Percentiles rank a stretch among this genome's conserved stretches.
Conservation (phyloP, 2,888 invertebrate species). For the Cremastinae sp. region DNA sequence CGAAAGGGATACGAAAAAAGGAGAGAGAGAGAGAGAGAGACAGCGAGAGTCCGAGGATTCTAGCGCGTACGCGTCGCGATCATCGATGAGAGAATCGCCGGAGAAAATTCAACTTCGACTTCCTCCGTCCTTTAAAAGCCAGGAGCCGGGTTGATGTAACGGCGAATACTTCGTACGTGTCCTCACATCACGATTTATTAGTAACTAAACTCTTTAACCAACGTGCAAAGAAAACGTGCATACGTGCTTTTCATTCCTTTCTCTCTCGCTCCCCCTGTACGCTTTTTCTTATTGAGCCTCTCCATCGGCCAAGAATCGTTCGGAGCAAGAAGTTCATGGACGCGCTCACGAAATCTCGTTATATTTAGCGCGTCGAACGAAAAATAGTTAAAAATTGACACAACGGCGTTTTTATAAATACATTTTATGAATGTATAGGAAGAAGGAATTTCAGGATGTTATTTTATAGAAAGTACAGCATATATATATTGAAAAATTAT, state of each 20-base stretch:
- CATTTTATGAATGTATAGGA: no score
- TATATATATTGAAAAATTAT: no score
- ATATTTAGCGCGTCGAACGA: not conserved
- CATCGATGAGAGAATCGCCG: conserved; percentile 2
- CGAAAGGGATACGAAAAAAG: not conserved
- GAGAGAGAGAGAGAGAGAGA: not conserved
- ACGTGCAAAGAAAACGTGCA: conserved; percentile 12
- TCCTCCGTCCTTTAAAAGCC: conserved; percentile 30
- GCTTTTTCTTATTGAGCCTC: conserved; percentile 1
- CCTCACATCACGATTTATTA: conserved; percentile 54
- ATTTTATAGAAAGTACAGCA: no score
- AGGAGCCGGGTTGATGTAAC: not conserved
- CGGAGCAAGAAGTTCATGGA: no score
- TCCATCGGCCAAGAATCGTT: not conserved
- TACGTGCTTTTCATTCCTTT: conserved; percentile 57
- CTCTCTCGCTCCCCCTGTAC: conserved; percentile 10
- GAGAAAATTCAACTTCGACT: conserved; percentile 11
- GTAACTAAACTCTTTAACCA: conserved; percentile 28
- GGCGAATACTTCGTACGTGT: conserved; percentile 20
- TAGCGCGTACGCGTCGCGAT: conserved; percentile 45
- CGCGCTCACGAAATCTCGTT: not conserved
- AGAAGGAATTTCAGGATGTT: no score
- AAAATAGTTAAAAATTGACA: no score
- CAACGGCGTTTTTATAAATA: no score
- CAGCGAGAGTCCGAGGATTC: conserved; percentile 38